phyloP scores from a whole-genome alignment of 53 echinoderm and acorn worm species.

The Paracentrotus lividus region DNA sequence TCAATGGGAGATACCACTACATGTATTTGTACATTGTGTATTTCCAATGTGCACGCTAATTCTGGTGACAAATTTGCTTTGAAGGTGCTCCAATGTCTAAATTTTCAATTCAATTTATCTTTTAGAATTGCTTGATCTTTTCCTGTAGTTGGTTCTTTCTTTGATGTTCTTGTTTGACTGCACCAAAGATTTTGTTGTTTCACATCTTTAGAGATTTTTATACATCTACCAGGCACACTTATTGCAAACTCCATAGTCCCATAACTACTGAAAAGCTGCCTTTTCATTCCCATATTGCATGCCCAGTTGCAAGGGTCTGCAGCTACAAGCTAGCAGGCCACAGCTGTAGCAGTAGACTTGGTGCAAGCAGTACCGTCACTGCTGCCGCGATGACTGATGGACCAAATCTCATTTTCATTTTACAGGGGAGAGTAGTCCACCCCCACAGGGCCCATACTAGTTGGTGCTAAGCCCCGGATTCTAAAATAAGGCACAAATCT shows the following conservation, averaged over 20 bases:
- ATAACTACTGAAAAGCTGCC: background rate
- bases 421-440: constrained; percentile 30
- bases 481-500: constrained; percentile 60
- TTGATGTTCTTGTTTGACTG: too few relatives aligned
- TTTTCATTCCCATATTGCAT: background rate
- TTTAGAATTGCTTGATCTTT: too few relatives aligned
- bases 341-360: constrained; percentile 62
- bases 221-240: too few relatives aligned
- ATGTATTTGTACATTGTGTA: background rate
- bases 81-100: background rate
- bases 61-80: too few relatives aligned
- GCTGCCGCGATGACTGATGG: constrained; percentile 63
- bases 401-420: constrained; percentile 71
- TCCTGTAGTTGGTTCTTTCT: too few relatives aligned
- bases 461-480: constrained; percentile 57
- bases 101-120: too few relatives aligned
- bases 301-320: background rate
- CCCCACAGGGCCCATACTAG: constrained; percentile 56
- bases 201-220: too few relatives aligned
- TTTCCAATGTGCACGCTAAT: too few relatives aligned
- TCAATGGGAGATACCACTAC: background rate
- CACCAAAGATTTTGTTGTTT: too few relatives aligned
- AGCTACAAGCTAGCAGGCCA: constrained; percentile 16
- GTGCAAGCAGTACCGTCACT: constrained; percentile 54
- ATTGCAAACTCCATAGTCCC: too few relatives aligned